Base-by-base conservation (phyloP, 23 tunicate genomes). In the Clavelina lepadiformis region DNA sequence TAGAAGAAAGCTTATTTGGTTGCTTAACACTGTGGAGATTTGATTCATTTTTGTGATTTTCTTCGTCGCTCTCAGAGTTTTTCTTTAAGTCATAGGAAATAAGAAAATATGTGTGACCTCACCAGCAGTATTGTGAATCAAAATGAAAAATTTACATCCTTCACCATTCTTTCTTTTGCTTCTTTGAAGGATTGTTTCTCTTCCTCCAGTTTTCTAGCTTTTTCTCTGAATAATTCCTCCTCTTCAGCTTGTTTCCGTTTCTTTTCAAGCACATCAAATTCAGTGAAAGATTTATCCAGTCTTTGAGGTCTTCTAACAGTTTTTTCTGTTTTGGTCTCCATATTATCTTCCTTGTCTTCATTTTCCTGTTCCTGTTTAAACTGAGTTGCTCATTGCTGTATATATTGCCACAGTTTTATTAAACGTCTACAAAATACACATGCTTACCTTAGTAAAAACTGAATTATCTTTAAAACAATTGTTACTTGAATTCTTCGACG, bases 271-370 rank as follows among this genome's bases (percentile, higher is more conserved):
- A 71, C 49, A 46, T 80, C 87, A 29, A 80, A 80, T 46, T 80
- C 72, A 0, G 87, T 72, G 65, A 80, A 80, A 3, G 87, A 80
- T 27, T 72, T 72, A 36, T 72, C 65, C 20, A 80, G 67, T 52
- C 71, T 35, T 7, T 46, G 58, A 2, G 87, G 87, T 38, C 60
- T 63, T 34, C 56, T 47, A 5, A 20, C 45, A 5, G 37, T 7
- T 37, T 5, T 61, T 24, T 65, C 44, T 25, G 7, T 30, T 19
- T 5, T 28, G 11, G 49, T 41, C 15, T 41, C 49, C 11, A 11
- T 15, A 24, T 64, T 59, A 33, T 29, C 28, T 61, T 46, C 71
- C 6, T 62, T 58, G 44, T 61, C 38, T 5, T 63, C 37, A 58
- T 71, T 69, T 24, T 41, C 70, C 28, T 72, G 51, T n/a, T 34